phyloP scores from a whole-genome alignment of 1,140 invertebrate species.

The Ceratina japonica region DNA sequence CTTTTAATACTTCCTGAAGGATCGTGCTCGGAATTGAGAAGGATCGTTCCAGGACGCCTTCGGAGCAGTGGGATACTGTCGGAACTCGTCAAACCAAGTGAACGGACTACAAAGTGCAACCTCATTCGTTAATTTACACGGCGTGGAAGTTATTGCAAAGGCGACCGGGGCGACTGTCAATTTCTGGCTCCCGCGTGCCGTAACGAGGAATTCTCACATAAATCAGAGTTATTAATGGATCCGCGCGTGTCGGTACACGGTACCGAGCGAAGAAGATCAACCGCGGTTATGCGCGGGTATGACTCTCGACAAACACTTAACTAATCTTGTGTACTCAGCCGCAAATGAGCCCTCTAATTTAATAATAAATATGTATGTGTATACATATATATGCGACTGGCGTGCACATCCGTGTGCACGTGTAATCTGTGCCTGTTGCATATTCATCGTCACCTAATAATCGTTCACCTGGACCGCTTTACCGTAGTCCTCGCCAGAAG shows the following conservation, averaged over 20 bases:
- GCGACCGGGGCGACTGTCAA: constrained; percentile 56
- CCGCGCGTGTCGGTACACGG: constrained; percentile 25
- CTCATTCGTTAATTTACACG: constrained; percentile 68
- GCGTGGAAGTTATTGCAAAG: constrained; percentile 56
- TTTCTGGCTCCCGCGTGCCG: constrained; percentile 52
- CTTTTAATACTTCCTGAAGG: not conserved
- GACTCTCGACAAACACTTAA: constrained; percentile 30
- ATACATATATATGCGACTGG: not conserved
- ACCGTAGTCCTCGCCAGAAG: no score
- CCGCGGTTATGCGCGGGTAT: constrained; percentile 39
- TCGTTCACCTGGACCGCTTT: not conserved
- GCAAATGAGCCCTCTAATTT: constrained; percentile 32
- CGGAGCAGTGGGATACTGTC: constrained; percentile 34
- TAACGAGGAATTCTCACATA: constrained; percentile 64
- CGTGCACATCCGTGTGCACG: not conserved
- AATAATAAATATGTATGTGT: constrained; percentile 26
- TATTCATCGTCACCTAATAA: constrained; percentile 39
- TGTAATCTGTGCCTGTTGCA: not conserved
- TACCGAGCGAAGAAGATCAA: constrained; percentile 40
- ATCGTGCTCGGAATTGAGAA: constrained; percentile 26
- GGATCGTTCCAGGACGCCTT: constrained; percentile 6
- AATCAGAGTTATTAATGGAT: constrained; percentile 66
- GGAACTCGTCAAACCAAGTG: constrained; percentile 48
- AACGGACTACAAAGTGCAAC: constrained; percentile 58
- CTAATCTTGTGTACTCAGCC: constrained; percentile 30